Evolutionary conservation across 2,797 vertebrate species (phyloP).

Genomic region (Agapornis canus): DNA sequence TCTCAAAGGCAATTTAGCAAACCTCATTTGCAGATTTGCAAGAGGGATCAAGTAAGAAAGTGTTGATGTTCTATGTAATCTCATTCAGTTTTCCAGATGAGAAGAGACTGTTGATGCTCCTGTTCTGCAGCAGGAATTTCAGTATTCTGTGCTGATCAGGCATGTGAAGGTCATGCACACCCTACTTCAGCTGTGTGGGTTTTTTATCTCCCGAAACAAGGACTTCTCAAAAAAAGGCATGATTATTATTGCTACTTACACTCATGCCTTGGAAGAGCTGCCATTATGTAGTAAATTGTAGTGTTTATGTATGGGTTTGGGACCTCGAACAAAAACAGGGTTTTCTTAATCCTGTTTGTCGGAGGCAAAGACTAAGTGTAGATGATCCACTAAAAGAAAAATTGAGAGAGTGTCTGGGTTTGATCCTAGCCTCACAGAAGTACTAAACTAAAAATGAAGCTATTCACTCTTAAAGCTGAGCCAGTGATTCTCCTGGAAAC

Average conservation of each 20-base stretch:
- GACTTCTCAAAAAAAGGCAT: neutral
- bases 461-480: slow-evolving; percentile 12
- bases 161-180: neutral
- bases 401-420: neutral
- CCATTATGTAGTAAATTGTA: slow-evolving; percentile 53
- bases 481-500: slow-evolving; percentile 66
- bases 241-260: neutral
- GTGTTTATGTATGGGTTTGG: slow-evolving; percentile 14
- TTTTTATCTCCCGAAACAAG: neutral
- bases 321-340: slow-evolving; percentile 36
- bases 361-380: slow-evolving; percentile 2
- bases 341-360: slow-evolving; percentile 58
- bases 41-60: neutral
- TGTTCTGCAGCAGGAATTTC: neutral
- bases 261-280: slow-evolving; percentile 2
- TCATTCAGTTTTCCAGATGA: neutral
- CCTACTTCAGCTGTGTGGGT: neutral
- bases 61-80: neutral
- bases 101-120: neutral
- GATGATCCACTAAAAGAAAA: slow-evolving; percentile 30
- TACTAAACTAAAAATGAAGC: slow-evolving; percentile 23
- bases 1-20: slow-evolving; percentile 1
- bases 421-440: slow-evolving; percentile 52
- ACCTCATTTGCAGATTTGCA: neutral
- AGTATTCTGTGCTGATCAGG: neutral